Base-by-base conservation (phyloP, 2,888 invertebrate genomes). In the Sphaeridia pumilis region DNA sequence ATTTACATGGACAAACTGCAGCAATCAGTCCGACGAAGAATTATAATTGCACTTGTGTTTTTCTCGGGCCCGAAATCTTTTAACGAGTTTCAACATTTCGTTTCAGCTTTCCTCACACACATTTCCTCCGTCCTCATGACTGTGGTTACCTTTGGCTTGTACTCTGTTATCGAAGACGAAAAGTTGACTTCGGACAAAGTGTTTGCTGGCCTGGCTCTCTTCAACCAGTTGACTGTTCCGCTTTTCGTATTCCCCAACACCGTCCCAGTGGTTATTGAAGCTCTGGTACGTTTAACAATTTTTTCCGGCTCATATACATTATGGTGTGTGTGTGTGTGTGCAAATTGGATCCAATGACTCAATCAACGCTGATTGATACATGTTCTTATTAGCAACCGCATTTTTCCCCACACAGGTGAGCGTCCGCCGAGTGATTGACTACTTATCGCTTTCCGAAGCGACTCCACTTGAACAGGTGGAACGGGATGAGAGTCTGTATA, bases 181-280 rank as follows among this genome's bases (percentile, higher is more conserved):
- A 74, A 74, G 34, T 73, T 82, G 52, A 80, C 81, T 44, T 79
- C 85, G 38, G 81, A 82, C 43, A 80, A 81, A 61, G 78, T 87
- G 41, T 85, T 88, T 69, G 81, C 87, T 21, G 83, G 83, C 2
- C 70, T 88, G 58, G 86, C 87, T 0, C 75, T 88, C 25, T 87
- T 88, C 70, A 86, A 86, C 67, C 85, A 88, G 67, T 74, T 88
- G 31, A 82, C 84, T 0, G 81, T 86, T 10, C 86, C 87, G 3
- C 73, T 88, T 54, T 79, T 84, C 59, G 82, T 88, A 56, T 79
- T 88, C 63, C 87, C 87, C 1, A 81, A 86, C 46, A 83, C 83
- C 1, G 81, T 87, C 50, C 81, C 85, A 4, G 82, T 87, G 69
- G 78, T 86, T 47, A 82, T 87, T 58, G 82, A 82, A 66, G 83